Percentiles rank a stretch among this genome's conserved stretches.
These are phyloP conservation scores for Drosophila hamatofila DNA, from an alignment of 2,888 invertebrate genomes.

Conservation along the genomic window DNA sequence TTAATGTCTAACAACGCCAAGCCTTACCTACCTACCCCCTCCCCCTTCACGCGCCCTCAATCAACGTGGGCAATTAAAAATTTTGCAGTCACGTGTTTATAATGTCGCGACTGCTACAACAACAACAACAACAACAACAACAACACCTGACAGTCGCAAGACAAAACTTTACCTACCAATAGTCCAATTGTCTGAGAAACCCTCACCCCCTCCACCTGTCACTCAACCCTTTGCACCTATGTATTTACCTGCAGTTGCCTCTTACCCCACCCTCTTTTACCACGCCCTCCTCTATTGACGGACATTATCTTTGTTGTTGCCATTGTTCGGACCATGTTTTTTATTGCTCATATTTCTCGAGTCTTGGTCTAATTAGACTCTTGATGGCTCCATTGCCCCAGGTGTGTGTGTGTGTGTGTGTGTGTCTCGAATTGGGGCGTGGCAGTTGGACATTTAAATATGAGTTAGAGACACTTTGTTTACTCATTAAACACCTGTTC, in stretches of 20 bases:
- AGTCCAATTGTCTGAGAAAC: conserved; percentile 30
- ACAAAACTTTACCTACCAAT: conserved; percentile 12
- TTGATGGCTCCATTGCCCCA: conserved; percentile 21
- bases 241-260: neutral
- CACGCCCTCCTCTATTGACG: conserved; percentile 28
- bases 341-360: conserved; percentile 15
- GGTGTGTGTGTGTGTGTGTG: neutral
- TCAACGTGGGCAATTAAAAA: conserved; percentile 69
- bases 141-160: conserved; percentile 51
- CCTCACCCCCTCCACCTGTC: too few relatives aligned
- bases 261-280: neutral
- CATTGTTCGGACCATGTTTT: conserved; percentile 6
- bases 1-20: conserved; percentile 50
- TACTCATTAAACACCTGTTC: conserved; percentile 4
- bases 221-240: neutral
- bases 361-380: conserved; percentile 40
- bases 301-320: conserved; percentile 27
- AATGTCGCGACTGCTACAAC: conserved; percentile 50
- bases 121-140: conserved; percentile 42
- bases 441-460: conserved; percentile 18
- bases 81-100: conserved; percentile 73
- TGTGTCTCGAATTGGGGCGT: conserved; percentile 21
- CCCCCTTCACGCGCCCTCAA: conserved; percentile 42
- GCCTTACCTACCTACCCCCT: too few relatives aligned
- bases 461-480: conserved; percentile 6